phyloP scores from a whole-genome alignment of 1,140 invertebrate species.

The Lanistes nyassanus region DNA sequence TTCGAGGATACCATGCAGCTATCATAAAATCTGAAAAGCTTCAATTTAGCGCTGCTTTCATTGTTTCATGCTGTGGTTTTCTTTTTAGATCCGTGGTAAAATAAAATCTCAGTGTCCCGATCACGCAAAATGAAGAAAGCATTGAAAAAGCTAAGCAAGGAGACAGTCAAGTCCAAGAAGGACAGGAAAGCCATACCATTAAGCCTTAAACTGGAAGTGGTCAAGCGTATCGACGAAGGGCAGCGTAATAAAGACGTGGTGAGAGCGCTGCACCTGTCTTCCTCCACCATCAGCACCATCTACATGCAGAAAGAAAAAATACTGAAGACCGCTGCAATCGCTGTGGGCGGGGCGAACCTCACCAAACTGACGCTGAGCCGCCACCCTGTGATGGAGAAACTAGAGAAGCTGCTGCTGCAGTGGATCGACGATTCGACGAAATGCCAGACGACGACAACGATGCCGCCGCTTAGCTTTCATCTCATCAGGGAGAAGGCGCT shows the following conservation, averaged over 20 bases:
- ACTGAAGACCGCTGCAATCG: neutral
- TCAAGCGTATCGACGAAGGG: slow-evolving; percentile 4
- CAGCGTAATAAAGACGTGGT: slow-evolving; percentile 3
- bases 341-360: neutral
- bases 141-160: neutral
- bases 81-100: too few relatives aligned
- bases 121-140: too few relatives aligned
- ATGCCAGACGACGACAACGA: too few relatives aligned
- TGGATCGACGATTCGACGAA: slow-evolving; percentile 26
- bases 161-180: neutral
- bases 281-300: slow-evolving; percentile 16
- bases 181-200: slow-evolving; percentile 9
- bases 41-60: too few relatives aligned
- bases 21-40: too few relatives aligned
- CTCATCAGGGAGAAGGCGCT: slow-evolving; percentile 21
- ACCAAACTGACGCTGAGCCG: neutral
- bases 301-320: slow-evolving; percentile 11
- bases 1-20: too few relatives aligned
- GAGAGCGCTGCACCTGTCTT: neutral
- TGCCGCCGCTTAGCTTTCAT: slow-evolving; percentile 3
- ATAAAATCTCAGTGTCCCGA: too few relatives aligned
- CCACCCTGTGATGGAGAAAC: slow-evolving; percentile 3
- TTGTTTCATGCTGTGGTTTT: too few relatives aligned
- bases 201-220: slow-evolving; percentile 12
- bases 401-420: slow-evolving; percentile 15